Conservation (phyloP, 2,888 invertebrate species). For the Antheraea assamensis region DNA sequence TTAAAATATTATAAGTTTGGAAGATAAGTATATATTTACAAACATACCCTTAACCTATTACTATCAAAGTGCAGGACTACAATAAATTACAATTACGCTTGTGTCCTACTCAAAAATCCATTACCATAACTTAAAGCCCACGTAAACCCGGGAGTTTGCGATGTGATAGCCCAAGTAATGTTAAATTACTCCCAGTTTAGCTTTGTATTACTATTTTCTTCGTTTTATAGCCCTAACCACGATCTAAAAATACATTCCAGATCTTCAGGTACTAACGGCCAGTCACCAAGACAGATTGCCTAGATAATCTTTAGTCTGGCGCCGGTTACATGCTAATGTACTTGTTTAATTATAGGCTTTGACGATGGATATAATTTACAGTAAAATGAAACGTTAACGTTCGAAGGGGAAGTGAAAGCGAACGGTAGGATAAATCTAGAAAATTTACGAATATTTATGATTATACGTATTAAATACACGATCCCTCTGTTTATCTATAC, state of each 20-base stretch:
- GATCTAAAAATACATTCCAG: slow-evolving; percentile 8
- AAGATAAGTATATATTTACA: background rate
- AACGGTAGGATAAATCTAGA: slow-evolving; percentile 17
- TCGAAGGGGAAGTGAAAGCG: slow-evolving; percentile 27
- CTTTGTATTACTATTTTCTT: slow-evolving; percentile 5
- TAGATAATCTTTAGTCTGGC: slow-evolving; percentile 20
- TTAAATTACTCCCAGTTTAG: background rate
- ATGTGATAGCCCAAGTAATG: background rate
- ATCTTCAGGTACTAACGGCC: slow-evolving; percentile 12
- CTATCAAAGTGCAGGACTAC: background rate
- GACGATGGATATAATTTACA: slow-evolving; percentile 25
- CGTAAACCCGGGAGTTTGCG: background rate
- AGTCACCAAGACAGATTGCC: slow-evolving; percentile 21
- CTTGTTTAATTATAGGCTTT: slow-evolving; percentile 20
- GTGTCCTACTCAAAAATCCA: background rate
- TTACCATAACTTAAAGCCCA: slow-evolving; percentile 5
- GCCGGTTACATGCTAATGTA: slow-evolving; percentile 18
- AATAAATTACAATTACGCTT: slow-evolving; percentile 1
- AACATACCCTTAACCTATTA: background rate
- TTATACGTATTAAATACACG: background rate
- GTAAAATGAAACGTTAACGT: slow-evolving; percentile 26
- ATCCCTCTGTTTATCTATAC: background rate
- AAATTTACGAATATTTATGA: slow-evolving; percentile 17
- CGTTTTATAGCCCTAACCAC: background rate
- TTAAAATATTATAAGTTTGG: too few relatives aligned